phyloP scores from a whole-genome alignment of 2,113 vertebrate species.

The Tetrax tetrax region DNA sequence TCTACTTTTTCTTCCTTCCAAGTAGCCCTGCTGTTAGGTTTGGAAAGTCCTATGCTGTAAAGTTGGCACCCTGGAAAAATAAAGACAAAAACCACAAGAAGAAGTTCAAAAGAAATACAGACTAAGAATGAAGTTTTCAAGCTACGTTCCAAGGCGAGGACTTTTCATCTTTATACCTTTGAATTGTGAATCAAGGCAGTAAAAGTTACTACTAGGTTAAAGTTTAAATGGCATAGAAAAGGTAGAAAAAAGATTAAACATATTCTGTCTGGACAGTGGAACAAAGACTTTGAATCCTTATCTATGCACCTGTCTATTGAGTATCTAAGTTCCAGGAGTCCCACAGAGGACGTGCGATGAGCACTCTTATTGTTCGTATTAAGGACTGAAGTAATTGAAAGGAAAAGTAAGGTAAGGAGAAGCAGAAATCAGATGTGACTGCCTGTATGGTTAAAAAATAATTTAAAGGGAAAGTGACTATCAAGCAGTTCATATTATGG shows the following conservation, averaged over 20 bases:
- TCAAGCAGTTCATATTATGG: conserved; percentile 81
- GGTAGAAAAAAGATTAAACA: conserved; percentile 80
- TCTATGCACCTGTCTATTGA: conserved; percentile 78
- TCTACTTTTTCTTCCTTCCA: conserved; percentile 42
- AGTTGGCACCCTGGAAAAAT: conserved; percentile 75
- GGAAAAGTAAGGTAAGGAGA: conserved; percentile 80
- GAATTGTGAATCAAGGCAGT: conserved; percentile 81
- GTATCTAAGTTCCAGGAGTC: conserved; percentile 73
- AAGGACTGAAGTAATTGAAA: conserved; percentile 84
- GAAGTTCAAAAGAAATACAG: conserved; percentile 80
- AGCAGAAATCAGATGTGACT: conserved; percentile 67
- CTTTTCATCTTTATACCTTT: conserved; percentile 83
- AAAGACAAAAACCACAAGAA: conserved; percentile 76
- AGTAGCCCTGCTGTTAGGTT: conserved; percentile 63
- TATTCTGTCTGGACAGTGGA: conserved; percentile 77
- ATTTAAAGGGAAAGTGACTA: conserved; percentile 81
- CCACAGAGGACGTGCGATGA: conserved; percentile 73
- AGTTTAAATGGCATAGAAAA: conserved; percentile 86
- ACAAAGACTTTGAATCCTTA: conserved; percentile 81
- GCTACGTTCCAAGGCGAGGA: conserved; percentile 77
- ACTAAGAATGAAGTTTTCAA: conserved; percentile 81
- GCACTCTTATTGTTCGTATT: conserved; percentile 78
- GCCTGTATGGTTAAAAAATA: conserved; percentile 80
- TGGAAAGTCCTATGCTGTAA: conserved; percentile 71
- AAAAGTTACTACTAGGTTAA: conserved; percentile 86